Conservation (phyloP, 2,113 vertebrate species). For the Gymnobelideus leadbeateri region DNA sequence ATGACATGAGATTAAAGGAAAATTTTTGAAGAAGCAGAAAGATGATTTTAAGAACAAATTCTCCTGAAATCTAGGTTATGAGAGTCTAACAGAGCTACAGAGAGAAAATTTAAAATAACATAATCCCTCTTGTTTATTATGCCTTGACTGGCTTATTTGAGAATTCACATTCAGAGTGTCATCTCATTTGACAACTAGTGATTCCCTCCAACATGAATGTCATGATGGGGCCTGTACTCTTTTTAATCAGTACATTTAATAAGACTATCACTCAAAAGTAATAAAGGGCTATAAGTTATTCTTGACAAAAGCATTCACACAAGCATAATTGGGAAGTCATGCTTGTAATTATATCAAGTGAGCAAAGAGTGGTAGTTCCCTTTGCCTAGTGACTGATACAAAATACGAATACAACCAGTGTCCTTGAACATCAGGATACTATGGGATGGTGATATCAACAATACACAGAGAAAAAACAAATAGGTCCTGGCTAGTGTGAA, state of each 20-base stretch:
- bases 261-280: conserved; percentile 46
- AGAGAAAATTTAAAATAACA: conserved; percentile 55
- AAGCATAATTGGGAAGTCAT: conserved; percentile 16
- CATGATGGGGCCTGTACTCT: conserved; percentile 34
- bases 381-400: not conserved
- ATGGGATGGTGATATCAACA: not conserved
- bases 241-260: conserved; percentile 57
- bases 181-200: conserved; percentile 45
- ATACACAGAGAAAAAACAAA: not conserved
- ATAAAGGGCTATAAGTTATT: conserved; percentile 25
- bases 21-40: conserved; percentile 35
- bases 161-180: conserved; percentile 57
- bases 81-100: conserved; percentile 31
- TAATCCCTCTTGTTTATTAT: conserved; percentile 44
- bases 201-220: conserved; percentile 52
- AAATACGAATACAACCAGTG: not conserved
- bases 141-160: conserved; percentile 29
- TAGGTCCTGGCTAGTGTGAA: not conserved
- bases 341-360: not conserved
- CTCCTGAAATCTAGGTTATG: conserved; percentile 15
- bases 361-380: conserved; percentile 19
- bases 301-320: conserved; percentile 35
- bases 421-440: not conserved
- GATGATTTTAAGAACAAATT: conserved; percentile 34
- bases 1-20: conserved; percentile 15